Conservation (phyloP, 2,797 vertebrate genomes). For the Coilia nasus region DNA sequence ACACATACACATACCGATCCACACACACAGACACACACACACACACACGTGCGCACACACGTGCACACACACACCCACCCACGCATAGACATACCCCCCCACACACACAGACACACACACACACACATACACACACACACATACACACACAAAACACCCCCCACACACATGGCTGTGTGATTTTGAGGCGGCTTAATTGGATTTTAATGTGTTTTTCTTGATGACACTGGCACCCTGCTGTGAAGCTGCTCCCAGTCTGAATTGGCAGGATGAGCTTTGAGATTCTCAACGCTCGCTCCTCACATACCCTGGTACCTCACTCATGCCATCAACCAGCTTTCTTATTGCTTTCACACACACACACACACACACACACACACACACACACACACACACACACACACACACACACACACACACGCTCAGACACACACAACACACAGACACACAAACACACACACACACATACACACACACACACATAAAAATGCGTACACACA, state of each 20-base stretch:
- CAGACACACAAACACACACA: neutral
- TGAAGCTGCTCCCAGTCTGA: neutral
- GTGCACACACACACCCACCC: no score
- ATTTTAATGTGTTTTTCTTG: slow-evolving; percentile 11
- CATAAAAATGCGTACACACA: neutral
- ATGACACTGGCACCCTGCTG: neutral
- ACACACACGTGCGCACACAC: no score
- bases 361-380: no score
- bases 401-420: no score
- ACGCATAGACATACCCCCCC: no score
- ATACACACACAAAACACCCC: neutral
- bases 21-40: no score
- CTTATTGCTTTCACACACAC: neutral
- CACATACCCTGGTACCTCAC: neutral
- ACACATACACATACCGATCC: no score
- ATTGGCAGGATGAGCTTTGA: neutral
- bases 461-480: neutral
- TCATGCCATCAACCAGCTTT: neutral
- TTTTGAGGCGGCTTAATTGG: neutral
- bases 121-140: no score
- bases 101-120: no score
- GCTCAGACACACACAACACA: neutral
- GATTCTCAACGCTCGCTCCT: neutral
- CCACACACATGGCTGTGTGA: neutral
- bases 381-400: neutral